phyloP scores from a whole-genome alignment of 30 jellyfish, hydroid and myxozoan genomes.

The Hydra vulgaris region DNA sequence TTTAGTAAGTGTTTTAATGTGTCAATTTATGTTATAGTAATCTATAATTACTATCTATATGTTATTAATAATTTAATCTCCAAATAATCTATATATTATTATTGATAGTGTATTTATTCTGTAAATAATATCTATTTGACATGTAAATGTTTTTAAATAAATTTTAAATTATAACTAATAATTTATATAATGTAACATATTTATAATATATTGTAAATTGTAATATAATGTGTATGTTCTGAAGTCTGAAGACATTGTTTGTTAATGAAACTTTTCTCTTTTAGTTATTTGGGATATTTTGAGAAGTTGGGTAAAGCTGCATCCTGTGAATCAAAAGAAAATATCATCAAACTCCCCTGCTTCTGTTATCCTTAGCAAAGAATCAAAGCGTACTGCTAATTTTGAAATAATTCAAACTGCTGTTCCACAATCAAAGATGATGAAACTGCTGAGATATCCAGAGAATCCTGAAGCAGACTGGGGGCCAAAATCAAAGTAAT shows the following conservation, averaged over 20 bases:
- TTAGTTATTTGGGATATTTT: constrained; percentile 83
- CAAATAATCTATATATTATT: no score
- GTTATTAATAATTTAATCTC: no score
- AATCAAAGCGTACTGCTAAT: constrained; percentile 40
- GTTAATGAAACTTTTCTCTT: neutral
- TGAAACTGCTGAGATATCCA: constrained; percentile 55
- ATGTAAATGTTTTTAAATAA: no score
- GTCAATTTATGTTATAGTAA: no score
- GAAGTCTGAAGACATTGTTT: neutral
- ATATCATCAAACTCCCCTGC: constrained; percentile 51
- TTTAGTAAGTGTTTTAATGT: no score
- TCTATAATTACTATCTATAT: no score
- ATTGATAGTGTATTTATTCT: no score
- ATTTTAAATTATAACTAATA: no score
- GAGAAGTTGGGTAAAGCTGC: constrained; percentile 76
- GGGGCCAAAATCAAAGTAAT: constrained; percentile 96
- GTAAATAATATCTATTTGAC: no score
- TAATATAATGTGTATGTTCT: no score
- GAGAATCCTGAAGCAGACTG: constrained; percentile 79
- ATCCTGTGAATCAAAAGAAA: constrained; percentile 60
- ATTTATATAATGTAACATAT: no score
- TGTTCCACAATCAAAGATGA: constrained; percentile 48
- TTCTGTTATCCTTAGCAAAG: constrained; percentile 40
- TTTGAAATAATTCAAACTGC: constrained; percentile 58
- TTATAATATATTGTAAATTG: no score